A percentile compares a stretch with the other conserved stretches of the same genome.
phyloP scores from a whole-genome alignment of 92 coral and sea anemone genomes.

The Diadumene lineata region DNA sequence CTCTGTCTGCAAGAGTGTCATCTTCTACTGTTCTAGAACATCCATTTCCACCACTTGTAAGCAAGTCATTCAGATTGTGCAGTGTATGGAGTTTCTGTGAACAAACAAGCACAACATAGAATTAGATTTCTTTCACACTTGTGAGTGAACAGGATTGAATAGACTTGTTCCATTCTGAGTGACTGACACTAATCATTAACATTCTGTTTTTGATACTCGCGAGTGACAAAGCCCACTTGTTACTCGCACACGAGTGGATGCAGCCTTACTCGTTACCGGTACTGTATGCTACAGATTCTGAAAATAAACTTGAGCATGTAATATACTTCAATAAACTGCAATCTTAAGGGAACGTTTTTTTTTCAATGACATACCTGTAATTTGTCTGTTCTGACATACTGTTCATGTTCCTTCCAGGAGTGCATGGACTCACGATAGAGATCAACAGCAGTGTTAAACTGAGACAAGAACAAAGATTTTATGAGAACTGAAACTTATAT shows the following conservation, averaged over 20 bases:
- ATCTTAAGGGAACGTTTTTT: neutral
- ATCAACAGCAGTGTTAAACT: slow-evolving; percentile 95
- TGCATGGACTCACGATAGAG: slow-evolving; percentile 88
- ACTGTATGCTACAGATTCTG: too few species aligned
- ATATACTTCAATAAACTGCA: too few species aligned
- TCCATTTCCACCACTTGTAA: slow-evolving; percentile 53
- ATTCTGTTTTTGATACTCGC: too few species aligned
- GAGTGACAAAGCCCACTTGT: too few species aligned
- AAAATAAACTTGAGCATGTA: neutral
- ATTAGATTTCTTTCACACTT: neutral
- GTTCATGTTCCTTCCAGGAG: slow-evolving; percentile 95
- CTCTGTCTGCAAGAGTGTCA: slow-evolving; percentile 71
- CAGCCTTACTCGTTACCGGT: too few species aligned
- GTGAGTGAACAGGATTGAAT: neutral
- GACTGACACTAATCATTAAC: too few species aligned
- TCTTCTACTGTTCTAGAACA: slow-evolving; percentile 77
- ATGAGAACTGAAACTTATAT: too few species aligned
- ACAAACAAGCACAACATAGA: neutral
- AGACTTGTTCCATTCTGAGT: neutral
- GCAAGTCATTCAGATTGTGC: slow-evolving; percentile 69
- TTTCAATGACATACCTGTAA: slow-evolving; percentile 64
- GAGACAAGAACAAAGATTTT: too few species aligned
- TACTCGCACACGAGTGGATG: too few species aligned
- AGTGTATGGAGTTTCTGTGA: slow-evolving; percentile 88
- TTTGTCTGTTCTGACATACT: slow-evolving; percentile 87